These are phyloP conservation scores for Terrapene triunguis DNA, from an alignment of 2,113 vertebrate genomes.

Conservation along the genomic window DNA sequence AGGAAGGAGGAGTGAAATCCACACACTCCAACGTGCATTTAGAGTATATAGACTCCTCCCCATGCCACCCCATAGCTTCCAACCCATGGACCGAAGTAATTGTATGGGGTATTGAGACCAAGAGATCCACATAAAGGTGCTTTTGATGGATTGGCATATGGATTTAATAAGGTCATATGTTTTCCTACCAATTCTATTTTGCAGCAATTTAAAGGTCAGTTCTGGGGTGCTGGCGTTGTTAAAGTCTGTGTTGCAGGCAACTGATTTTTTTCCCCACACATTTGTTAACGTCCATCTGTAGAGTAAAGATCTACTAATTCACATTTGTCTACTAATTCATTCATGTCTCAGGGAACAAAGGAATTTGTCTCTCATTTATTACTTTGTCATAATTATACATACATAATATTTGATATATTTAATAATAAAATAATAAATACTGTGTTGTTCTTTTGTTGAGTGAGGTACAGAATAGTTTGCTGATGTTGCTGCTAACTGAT, in stretches of 20 bases:
- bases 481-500: background rate
- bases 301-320: background rate
- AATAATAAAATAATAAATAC: background rate
- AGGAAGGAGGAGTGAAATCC: background rate
- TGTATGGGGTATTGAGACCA: background rate
- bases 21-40: accelerated
- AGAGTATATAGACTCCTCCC: background rate
- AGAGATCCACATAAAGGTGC: background rate
- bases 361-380: background rate
- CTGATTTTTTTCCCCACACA: background rate
- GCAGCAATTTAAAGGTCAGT: background rate
- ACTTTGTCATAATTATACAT: background rate
- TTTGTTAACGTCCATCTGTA: background rate
- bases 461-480: background rate
- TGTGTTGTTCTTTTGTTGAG: background rate
- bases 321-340: background rate
- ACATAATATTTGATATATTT: background rate
- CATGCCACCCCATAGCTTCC: background rate
- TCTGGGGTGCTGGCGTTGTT: background rate
- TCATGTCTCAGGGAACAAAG: background rate
- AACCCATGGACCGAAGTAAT: background rate
- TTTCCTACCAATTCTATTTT: background rate
- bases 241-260: background rate
- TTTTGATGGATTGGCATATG: background rate
- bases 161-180: background rate